Percentiles rank a stretch among this genome's conserved stretches.
These are phyloP conservation scores for Phthorimaea operculella DNA, from an alignment of 1,140 invertebrate genomes.

Conservation along the genomic window DNA sequence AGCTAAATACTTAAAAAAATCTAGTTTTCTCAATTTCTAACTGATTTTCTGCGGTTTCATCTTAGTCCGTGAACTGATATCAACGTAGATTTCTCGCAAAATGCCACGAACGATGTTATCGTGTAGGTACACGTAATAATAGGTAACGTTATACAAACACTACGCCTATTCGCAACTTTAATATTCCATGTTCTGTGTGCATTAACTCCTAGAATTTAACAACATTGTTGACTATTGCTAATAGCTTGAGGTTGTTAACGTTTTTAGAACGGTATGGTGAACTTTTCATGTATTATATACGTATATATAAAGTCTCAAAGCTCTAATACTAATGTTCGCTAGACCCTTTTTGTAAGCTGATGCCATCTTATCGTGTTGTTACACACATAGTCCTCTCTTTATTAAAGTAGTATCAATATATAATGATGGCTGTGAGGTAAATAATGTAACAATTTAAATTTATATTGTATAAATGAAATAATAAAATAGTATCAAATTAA, in stretches of 20 bases:
- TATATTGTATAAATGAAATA: conserved; percentile 60
- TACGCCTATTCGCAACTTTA: conserved; percentile 34
- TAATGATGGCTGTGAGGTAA: conserved; percentile 68
- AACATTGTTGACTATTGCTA: conserved; percentile 68
- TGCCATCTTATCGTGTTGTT: conserved; percentile 60
- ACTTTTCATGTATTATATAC: conserved; percentile 66
- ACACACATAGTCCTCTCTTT: conserved; percentile 63
- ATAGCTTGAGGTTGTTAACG: conserved; percentile 67
- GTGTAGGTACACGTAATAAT: conserved; percentile 16
- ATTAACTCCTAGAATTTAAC: conserved; percentile 59
- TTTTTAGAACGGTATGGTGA: conserved; percentile 64
- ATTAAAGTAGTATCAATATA: conserved; percentile 67
- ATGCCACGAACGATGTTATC: conserved; percentile 11
- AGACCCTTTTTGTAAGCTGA: conserved; percentile 63
- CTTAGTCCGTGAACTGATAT: neutral
- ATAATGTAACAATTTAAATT: conserved; percentile 64
- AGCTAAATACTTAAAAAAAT: too few relatives aligned
- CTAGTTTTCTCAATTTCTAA: too few relatives aligned
- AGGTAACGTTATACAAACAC: conserved; percentile 16
- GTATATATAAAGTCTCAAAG: conserved; percentile 55
- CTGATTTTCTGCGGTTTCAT: neutral
- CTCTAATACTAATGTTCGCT: conserved; percentile 63
- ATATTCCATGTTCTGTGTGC: conserved; percentile 56
- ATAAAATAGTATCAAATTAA: conserved; percentile 43
- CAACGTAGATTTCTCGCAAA: conserved; percentile 15